These are phyloP conservation scores for Scytalopus superciliaris DNA, from an alignment of 2,113 vertebrate species.

Conservation along the genomic window DNA sequence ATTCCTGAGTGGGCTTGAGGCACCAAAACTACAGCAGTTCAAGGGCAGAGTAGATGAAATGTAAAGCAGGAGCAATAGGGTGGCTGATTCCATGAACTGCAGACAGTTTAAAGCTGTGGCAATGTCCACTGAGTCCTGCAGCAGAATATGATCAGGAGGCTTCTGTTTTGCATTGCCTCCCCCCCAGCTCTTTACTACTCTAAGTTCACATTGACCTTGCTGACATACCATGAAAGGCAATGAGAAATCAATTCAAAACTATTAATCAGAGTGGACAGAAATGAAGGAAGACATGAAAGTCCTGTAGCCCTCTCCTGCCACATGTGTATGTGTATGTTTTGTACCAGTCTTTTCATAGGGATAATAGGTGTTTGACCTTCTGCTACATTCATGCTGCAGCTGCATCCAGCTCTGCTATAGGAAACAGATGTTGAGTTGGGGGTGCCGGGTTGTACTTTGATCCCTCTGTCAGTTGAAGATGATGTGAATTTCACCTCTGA, in stretches of 20 bases:
- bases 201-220: neutral
- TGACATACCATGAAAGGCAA: neutral
- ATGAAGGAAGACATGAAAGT: neutral
- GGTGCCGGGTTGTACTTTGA: neutral
- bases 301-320: neutral
- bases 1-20: neutral
- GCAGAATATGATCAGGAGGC: neutral
- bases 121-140: neutral
- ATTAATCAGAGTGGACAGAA: neutral
- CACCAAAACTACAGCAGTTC: neutral
- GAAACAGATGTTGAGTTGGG: neutral
- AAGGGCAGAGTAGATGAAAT: neutral
- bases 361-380: neutral
- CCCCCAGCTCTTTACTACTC: neutral
- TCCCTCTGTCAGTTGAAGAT: neutral
- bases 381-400: neutral
- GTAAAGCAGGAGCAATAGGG: neutral
- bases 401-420: neutral
- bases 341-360: neutral
- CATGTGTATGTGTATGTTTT: neutral
- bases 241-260: neutral
- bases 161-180: neutral
- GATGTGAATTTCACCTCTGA: neutral
- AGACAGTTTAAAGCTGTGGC: neutral
- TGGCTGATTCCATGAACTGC: neutral